Evolutionary conservation across 2,113 vertebrate species (phyloP).

Genomic region (mouse (Mus musculus)): GRCm39 chr6:16429001-16429500

Average conservation of each 20-base stretch:
- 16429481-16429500: slow-evolving; percentile 87
- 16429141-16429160: background rate
- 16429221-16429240: slow-evolving; percentile 60
- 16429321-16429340: slow-evolving; percentile 85
- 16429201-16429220: slow-evolving; percentile 54
- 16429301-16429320: slow-evolving; percentile 88
- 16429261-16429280: slow-evolving; percentile 79
- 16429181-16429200: slow-evolving; percentile 25
- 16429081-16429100: background rate
- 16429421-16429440: slow-evolving; percentile 91
- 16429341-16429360: slow-evolving; percentile 83
- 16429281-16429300: slow-evolving; percentile 82
- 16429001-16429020: background rate
- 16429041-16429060: background rate
- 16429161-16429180: background rate
- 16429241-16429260: slow-evolving; percentile 83
- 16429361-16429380: slow-evolving; percentile 90
- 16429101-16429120: slow-evolving; percentile 30
- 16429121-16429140: slow-evolving; percentile 21
- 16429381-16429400: slow-evolving; percentile 90
- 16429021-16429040: slow-evolving; percentile 17
- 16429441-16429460: slow-evolving; percentile 90
- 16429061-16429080: slow-evolving; percentile 18
- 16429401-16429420: slow-evolving; percentile 91
- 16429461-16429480: slow-evolving; percentile 87